Evolutionary conservation across 2,888 invertebrate genomes (phyloP).

Genomic region (Ditylenchus weischeri): DNA sequence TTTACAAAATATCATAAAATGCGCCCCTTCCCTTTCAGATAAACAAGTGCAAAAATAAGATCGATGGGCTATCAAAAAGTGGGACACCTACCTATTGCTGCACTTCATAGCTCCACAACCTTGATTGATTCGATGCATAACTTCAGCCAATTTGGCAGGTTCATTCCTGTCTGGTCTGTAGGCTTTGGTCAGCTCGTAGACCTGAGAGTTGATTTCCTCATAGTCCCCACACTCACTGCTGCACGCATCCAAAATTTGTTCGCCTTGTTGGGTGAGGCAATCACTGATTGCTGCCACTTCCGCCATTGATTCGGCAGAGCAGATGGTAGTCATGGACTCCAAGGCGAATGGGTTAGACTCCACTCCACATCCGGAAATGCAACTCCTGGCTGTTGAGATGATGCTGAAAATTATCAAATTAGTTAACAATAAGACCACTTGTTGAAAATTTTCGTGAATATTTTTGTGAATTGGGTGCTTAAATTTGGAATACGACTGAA

Average conservation of each 20-base stretch:
- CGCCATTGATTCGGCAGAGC: not conserved
- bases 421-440: not conserved
- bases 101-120: constrained; percentile 20
- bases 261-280: constrained; percentile 21
- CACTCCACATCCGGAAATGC: constrained; percentile 21
- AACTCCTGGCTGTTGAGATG: constrained; percentile 11
- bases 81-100: constrained; percentile 1
- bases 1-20: too few relatives aligned
- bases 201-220: constrained; percentile 16
- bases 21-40: too few relatives aligned
- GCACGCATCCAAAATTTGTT: constrained; percentile 15
- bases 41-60: too few relatives aligned
- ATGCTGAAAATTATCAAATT: not conserved
- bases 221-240: constrained; percentile 21
- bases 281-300: not conserved
- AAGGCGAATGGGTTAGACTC: constrained; percentile 26
- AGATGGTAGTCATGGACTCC: constrained; percentile 9
- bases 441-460: too few relatives aligned
- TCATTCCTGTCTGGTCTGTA: not conserved
- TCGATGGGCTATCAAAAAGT: too few relatives aligned
- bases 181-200: constrained; percentile 10
- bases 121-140: constrained; percentile 19
- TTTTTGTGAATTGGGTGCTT: too few relatives aligned
- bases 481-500: too few relatives aligned
- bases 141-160: constrained; percentile 17